phyloP scores from a whole-genome alignment of 2,888 invertebrate genomes.

The Scrobipalpa atriplicella region DNA sequence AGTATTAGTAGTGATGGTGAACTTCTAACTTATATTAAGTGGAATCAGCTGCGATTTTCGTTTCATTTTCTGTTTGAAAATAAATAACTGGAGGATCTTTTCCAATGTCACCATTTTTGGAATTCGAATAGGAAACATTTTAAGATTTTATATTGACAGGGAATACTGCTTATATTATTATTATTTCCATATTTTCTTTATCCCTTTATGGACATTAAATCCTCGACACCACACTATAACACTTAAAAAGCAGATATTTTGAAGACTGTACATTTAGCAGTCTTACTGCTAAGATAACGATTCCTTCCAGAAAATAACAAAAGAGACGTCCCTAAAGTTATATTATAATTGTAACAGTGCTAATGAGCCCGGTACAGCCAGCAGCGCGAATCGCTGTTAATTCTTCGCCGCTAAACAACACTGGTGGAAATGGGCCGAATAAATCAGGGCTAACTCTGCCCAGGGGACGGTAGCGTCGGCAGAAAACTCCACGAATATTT shows the following conservation, averaged over 20 bases:
- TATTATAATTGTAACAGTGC: slow-evolving; percentile 6
- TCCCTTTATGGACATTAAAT: no score
- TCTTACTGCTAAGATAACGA: no score
- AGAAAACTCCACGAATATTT: slow-evolving; percentile 40
- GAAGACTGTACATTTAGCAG: no score
- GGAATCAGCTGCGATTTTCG: slow-evolving; percentile 5
- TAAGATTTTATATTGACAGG: no score
- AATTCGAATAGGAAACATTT: no score
- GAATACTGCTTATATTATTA: no score
- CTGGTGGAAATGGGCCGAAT: slow-evolving; percentile 68
- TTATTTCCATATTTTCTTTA: no score
- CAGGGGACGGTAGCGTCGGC: slow-evolving; percentile 58
- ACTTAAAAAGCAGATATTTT: no score
- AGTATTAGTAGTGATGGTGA: background rate
- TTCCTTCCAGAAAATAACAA: background rate
- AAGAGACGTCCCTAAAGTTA: background rate
- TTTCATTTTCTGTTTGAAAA: background rate
- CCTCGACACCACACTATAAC: no score
- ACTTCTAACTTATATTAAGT: background rate
- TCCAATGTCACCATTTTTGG: background rate
- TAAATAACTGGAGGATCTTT: background rate
- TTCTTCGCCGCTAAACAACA: slow-evolving; percentile 46
- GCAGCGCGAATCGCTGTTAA: slow-evolving; percentile 40
- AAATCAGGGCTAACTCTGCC: slow-evolving; percentile 73
- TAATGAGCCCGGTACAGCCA: slow-evolving; percentile 14